Percentiles rank a stretch among this genome's conserved stretches.
These are phyloP conservation scores for Microctenopoma lineatum DNA, from an alignment of 2,797 vertebrate species.

Conservation along the genomic window DNA sequence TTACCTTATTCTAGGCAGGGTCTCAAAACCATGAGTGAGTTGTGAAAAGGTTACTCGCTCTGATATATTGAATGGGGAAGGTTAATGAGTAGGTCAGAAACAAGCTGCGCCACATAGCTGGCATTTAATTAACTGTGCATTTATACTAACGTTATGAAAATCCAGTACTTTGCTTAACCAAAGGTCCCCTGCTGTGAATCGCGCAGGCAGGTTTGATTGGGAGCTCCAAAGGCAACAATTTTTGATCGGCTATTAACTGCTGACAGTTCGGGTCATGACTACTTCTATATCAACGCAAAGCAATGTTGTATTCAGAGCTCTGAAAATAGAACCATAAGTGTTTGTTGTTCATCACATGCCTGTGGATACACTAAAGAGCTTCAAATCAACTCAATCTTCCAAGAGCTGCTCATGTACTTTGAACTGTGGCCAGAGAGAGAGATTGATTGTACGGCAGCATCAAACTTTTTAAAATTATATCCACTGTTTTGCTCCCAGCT, in stretches of 20 bases:
- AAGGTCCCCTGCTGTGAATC: constrained; percentile 37
- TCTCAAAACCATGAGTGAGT: constrained; percentile 59
- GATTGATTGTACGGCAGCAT: not conserved
- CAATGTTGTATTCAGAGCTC: not conserved
- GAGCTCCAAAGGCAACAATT: constrained; percentile 19
- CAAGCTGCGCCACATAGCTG: constrained; percentile 60
- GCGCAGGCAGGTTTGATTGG: constrained; percentile 25
- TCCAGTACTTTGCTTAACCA: constrained; percentile 27
- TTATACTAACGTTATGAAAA: constrained; percentile 50
- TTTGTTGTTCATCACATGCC: not conserved
- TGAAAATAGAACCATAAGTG: not conserved
- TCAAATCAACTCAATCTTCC: not conserved
- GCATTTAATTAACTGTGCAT: constrained; percentile 75
- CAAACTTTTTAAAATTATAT: constrained; percentile 2
- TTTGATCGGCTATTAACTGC: constrained; percentile 27
- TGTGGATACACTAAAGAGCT: not conserved
- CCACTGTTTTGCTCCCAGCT: not conserved
- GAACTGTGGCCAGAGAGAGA: not conserved
- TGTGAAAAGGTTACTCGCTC: constrained; percentile 77
- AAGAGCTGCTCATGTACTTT: not conserved
- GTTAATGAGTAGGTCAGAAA: constrained; percentile 77
- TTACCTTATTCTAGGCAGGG: constrained; percentile 28
- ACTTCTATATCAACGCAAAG: not conserved
- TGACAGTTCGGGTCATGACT: not conserved
- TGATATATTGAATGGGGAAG: constrained; percentile 73